Evolutionary conservation across 2,888 invertebrate species (phyloP).

Genomic region (Nomada hirtipes): DNA sequence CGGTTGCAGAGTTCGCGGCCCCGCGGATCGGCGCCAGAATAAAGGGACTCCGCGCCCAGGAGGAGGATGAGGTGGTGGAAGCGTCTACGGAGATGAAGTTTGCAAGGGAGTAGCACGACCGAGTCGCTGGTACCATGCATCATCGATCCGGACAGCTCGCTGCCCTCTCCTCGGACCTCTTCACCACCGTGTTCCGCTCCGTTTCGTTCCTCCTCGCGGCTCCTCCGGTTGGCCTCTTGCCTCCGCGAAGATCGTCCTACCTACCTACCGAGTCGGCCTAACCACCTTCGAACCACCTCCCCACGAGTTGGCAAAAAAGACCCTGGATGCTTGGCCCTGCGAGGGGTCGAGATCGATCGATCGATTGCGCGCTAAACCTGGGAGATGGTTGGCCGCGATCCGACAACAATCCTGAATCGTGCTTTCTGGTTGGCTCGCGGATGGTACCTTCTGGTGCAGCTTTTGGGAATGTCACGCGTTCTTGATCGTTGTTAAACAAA

Average conservation of each 20-base stretch:
- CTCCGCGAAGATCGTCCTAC: slow-evolving; percentile 53
- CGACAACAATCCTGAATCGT: slow-evolving; percentile 9
- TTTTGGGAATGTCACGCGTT: not conserved
- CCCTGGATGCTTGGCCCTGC: slow-evolving; percentile 37
- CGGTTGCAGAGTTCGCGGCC: slow-evolving; percentile 53
- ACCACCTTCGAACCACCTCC: slow-evolving; percentile 56
- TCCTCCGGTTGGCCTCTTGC: slow-evolving; percentile 62
- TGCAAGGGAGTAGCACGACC: slow-evolving; percentile 74
- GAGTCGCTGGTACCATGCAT: slow-evolving; percentile 78
- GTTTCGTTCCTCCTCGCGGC: slow-evolving; percentile 62
- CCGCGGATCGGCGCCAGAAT: slow-evolving; percentile 53
- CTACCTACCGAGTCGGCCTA: slow-evolving; percentile 35
- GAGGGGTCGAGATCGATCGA: slow-evolving; percentile 58
- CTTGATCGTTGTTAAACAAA: not conserved
- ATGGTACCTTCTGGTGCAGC: not conserved
- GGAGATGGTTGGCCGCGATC: slow-evolving; percentile 28
- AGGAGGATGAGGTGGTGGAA: slow-evolving; percentile 36
- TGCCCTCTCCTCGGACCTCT: slow-evolving; percentile 52
- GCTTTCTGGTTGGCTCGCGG: slow-evolving; percentile 17
- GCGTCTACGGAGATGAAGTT: slow-evolving; percentile 69
- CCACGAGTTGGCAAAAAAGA: slow-evolving; percentile 50
- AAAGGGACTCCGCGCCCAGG: slow-evolving; percentile 34
- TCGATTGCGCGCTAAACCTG: slow-evolving; percentile 40
- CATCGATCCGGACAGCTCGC: slow-evolving; percentile 78
- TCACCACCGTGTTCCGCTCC: slow-evolving; percentile 52